Evolutionary conservation across 2,113 vertebrate species (phyloP).

Genomic region (Platysteira castanea): DNA sequence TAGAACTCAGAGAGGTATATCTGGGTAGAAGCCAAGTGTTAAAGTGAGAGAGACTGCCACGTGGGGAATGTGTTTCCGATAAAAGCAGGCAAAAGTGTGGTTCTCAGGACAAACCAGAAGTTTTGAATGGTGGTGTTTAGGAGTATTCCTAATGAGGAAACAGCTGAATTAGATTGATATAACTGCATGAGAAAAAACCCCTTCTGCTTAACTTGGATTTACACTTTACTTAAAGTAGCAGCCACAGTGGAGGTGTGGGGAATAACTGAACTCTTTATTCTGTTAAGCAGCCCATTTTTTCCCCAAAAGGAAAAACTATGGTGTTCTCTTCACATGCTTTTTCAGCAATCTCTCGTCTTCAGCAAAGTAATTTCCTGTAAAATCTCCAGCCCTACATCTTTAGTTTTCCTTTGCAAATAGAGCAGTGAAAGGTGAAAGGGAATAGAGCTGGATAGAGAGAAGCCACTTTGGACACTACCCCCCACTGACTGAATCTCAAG

Average conservation of each 20-base stretch:
- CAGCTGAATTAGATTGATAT: background rate
- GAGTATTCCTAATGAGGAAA: background rate
- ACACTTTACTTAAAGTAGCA: background rate
- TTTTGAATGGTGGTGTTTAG: background rate
- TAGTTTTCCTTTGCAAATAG: background rate
- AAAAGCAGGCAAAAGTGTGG: background rate
- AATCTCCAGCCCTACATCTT: background rate
- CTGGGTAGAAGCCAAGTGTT: background rate
- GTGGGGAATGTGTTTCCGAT: background rate
- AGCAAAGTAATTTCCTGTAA: background rate
- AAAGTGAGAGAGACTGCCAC: background rate
- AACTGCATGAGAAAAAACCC: background rate
- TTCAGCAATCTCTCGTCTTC: background rate
- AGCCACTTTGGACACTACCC: background rate
- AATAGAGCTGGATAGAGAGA: background rate
- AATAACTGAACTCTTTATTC: background rate
- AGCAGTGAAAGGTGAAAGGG: background rate
- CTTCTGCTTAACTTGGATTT: background rate
- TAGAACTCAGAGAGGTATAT: background rate
- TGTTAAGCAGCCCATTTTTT: background rate
- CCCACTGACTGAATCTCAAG: background rate
- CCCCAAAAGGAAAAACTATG: background rate
- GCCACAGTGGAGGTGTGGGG: background rate
- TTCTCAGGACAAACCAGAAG: background rate
- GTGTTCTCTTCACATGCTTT: background rate